Evolutionary conservation across 2,797 vertebrate species (phyloP).

Genomic region (Alosa sapidissima): DNA sequence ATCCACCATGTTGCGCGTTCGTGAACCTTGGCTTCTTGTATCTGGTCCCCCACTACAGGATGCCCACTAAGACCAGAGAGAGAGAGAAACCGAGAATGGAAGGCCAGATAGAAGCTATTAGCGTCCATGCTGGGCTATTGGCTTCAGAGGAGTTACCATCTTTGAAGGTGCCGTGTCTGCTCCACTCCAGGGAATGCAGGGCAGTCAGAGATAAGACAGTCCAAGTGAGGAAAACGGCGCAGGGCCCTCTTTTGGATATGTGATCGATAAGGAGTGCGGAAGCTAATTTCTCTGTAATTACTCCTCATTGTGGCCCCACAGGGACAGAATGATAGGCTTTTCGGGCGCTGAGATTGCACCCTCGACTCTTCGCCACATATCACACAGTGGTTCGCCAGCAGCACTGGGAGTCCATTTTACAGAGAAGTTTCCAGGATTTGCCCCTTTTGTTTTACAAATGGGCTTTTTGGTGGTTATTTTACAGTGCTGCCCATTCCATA

Average conservation of each 20-base stretch:
- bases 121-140: conserved; percentile 4
- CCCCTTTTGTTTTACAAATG: neutral
- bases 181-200: neutral
- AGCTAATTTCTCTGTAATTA: conserved; percentile 25
- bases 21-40: neutral
- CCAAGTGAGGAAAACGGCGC: neutral
- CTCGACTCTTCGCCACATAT: neutral
- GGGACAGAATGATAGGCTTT: neutral
- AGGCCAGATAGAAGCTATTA: conserved; percentile 1
- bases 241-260: conserved; percentile 29
- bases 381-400: neutral
- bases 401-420: neutral
- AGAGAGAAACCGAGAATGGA: neutral
- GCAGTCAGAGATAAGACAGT: neutral
- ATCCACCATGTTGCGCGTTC: conserved; percentile 1
- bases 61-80: neutral
- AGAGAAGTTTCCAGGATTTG: neutral
- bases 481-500: neutral
- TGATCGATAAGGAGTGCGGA: conserved; percentile 39
- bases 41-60: neutral
- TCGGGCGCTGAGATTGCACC: neutral
- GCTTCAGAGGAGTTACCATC: neutral
- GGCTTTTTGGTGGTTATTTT: neutral
- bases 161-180: neutral
- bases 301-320: neutral